Base-by-base conservation (phyloP, 2,797 vertebrate genomes). In the Xenentodon cancila region DNA sequence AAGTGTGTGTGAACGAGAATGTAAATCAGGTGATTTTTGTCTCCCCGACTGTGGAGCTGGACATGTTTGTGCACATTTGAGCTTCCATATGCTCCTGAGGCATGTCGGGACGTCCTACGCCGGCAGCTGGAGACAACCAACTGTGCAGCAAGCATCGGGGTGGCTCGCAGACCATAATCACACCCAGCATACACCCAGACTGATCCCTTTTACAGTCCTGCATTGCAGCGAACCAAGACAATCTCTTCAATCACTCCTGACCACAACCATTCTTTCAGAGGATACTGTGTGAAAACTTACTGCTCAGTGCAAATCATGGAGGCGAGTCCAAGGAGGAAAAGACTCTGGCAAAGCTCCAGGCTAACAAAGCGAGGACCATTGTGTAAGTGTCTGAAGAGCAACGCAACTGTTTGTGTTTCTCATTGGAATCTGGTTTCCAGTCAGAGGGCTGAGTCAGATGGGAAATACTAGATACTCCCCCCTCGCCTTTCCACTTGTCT, bases 381-480 rank as follows among this genome's bases (percentile, higher is more conserved):
- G 77, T 60, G 58, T 32, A 13, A 55, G 68, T 68, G 66, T 69
- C 27, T 61, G 59, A 62, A 67, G 65, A 51, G 27, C 64, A 63
- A 72, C 73, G 75, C 40, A 16, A 82, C 70, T 80, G 79, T 85
- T 89, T 80, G 78, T 87, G 84, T 87, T 90, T 88, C 75, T 88
- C 68, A 79, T 88, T 82, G 68, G 46, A 66, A 66, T 76, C 56
- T 82, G 81, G 76, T 86, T 85, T 87, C 69, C 1, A 48, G 82
- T 40, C 18, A n/a, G 13, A 73, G 42, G 62, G 55, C 69, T 61
- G 72, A 84, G 70, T 84, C 82, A 73, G 75, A 84, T 47, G 80
- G 74, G 80, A 83, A 79, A 73, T 80, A 79, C 54, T 51, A 72
- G 62, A 76, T 53, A 64, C 60, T 57, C 53, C 30, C 30, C 55